Evolutionary conservation across 1,140 invertebrate species (phyloP), one percentile per base, ranked within the genome.

Genomic region (Drosophila sproati): DNA sequence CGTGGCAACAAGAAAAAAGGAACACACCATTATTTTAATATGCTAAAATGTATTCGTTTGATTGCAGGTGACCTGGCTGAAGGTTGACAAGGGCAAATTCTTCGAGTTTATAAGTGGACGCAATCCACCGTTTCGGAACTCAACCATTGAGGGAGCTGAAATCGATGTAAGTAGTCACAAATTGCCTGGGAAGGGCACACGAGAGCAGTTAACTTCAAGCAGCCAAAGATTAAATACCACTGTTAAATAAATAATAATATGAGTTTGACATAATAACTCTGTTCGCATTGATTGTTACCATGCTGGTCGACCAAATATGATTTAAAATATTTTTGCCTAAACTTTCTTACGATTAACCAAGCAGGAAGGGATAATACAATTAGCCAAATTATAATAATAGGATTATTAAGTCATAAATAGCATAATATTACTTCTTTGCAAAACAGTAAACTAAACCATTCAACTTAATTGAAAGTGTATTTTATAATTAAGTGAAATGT

Each of bases 101-200:
- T 96, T 96, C 86, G 95, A 96, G 92, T 97, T 96, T 92, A 95
- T 97, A 86, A 95, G 95, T 73, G 95, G 95, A 62, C 94, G 96
- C 66, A 95, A 94, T 80, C 96, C 96, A 62, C 96, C 96, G 12
- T 96, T 95, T 89, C 93, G 94, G 73, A 94, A 94, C 87, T 95
- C 94, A 80, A 94, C 94, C n/a, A 94, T 95, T 34, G 80, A 89
- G 4, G 96, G 96, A 52, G 95, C 95, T 43, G 94, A 94, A 78
- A 94, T 97, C 47, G 95, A 96, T 92, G 96, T 97, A 93, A 96
- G 96, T 95, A 92, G 43, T 29, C 5, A 37, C 8, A 61, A 67
- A 55, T 39, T 62, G 51, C 12, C 50, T 37, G 31, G 31, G 51
- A 34, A 48, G 35, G 48, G 20, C 3, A 3, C 39, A 43, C 6